These are phyloP conservation scores for Nasonovia ribisnigri DNA, from an alignment of 2,888 invertebrate species.

Conservation along the genomic window DNA sequence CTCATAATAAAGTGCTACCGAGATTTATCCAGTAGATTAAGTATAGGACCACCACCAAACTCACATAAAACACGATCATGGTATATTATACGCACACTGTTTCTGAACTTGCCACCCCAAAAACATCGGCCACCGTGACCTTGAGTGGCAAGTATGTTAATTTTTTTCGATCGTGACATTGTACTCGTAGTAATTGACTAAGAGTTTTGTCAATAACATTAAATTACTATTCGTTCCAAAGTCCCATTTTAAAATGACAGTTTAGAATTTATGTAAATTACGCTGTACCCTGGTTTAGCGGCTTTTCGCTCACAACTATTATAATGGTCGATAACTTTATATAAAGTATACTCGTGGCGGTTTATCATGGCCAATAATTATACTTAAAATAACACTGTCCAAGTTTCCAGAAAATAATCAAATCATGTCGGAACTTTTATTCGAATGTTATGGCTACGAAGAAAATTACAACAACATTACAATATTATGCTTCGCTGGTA, in stretches of 20 bases:
- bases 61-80: neutral
- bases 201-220: slow-evolving; percentile 40
- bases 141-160: slow-evolving; percentile 15
- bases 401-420: neutral
- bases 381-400: neutral
- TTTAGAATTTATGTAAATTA: slow-evolving; percentile 12
- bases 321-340: slow-evolving; percentile 9
- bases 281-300: neutral
- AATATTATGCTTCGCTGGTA: neutral
- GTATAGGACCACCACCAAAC: slow-evolving; percentile 30
- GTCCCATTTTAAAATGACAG: neutral
- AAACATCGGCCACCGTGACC: neutral
- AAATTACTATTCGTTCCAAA: neutral
- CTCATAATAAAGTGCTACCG: slow-evolving; percentile 22
- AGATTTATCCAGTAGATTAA: slow-evolving; percentile 51
- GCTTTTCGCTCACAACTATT: neutral
- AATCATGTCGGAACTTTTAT: neutral
- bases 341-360: neutral
- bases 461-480: neutral
- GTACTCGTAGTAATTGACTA: neutral
- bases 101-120: neutral
- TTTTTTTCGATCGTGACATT: slow-evolving; percentile 10
- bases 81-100: neutral
- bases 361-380: neutral
- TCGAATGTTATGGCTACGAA: neutral